Base-by-base conservation (phyloP, 2,113 vertebrate species). In the Paracanthobrama guichenoti region DNA sequence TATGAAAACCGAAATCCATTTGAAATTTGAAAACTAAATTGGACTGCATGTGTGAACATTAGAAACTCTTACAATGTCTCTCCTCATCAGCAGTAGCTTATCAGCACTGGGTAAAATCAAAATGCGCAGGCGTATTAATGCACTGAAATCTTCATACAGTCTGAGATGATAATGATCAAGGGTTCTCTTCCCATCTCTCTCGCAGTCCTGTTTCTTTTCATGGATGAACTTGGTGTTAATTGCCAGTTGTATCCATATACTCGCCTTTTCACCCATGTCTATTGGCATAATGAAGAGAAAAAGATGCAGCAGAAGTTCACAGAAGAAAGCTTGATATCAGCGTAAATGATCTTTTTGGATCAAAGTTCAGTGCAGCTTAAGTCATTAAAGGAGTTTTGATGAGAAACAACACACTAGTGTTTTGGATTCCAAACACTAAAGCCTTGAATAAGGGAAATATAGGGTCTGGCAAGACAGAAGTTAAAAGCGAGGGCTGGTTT, bases 331-430 rank as follows among this genome's bases (percentile, higher is more conserved):
- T 9, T 35, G 28, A 48, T 74, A 50, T 50, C n/a, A 53, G 48
- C 12, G 1, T 26, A 79, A 66, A 48, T 79, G n/a, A 11, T 44
- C n/a, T 48, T 66, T 80, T 50, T 22, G 18, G 24, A 50, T 80
- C 26, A 81, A 67, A 81, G 79, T 53, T 81, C 26, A 81, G 14
- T 20, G 26, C 26, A 35, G 9, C 60, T 66, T 20, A 28, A 80
- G 42, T 66, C 60, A 80, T 80, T 66, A 80, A 66, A n/a, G 1
- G 42, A 66, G 60, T 50, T 80, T 48, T 31, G 60, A 66, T 66
- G 78, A 66, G 44, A 66, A 79, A 66, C 13, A 11, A 13, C 35
- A 26, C 0, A 3, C n/a, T 62, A 31, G 59, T 66, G 24, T 50
- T 78, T 60, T 2, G 13, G 24, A 16, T 66, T 66, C 44, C 22